Conservation (phyloP, 2,113 vertebrate species). For the Nibea coibor region DNA sequence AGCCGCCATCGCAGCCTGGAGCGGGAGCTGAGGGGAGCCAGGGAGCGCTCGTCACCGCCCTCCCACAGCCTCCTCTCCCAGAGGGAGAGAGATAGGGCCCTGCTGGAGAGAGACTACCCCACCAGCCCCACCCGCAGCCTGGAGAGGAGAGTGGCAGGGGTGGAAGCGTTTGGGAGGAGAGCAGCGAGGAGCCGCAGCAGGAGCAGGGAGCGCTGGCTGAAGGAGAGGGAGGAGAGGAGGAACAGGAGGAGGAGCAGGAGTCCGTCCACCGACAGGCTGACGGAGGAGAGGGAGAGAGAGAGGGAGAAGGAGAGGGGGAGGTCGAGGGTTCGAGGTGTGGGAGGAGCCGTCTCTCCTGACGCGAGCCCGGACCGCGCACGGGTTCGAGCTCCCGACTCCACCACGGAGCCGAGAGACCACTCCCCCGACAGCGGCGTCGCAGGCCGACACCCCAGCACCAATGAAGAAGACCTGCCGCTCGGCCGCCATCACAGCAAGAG, state of each 20-base stretch:
- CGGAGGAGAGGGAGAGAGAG: conserved; percentile 70
- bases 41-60: conserved; percentile 89
- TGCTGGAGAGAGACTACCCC: conserved; percentile 87
- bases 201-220: conserved; percentile 92
- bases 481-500: conserved; percentile 83
- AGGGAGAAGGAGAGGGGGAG: conserved; percentile 85
- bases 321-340: conserved; percentile 82
- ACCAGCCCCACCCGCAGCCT: conserved; percentile 89
- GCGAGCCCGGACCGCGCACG: conserved; percentile 90
- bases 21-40: conserved; percentile 89
- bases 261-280: conserved; percentile 85
- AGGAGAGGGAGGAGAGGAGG: conserved; percentile 88
- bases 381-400: conserved; percentile 88
- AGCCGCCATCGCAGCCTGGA: conserved; percentile 91
- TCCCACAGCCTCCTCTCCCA: conserved; percentile 88
- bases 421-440: conserved; percentile 79
- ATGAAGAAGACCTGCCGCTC: conserved; percentile 66
- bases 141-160: conserved; percentile 83
- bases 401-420: conserved; percentile 86
- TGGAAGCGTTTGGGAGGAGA: conserved; percentile 87
- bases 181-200: conserved; percentile 86
- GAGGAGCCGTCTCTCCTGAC: conserved; percentile 81
- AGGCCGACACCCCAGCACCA: conserved; percentile 45
- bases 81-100: conserved; percentile 86
- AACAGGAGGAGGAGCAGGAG: conserved; percentile 89